A percentile compares a stretch with the other conserved stretches of the same genome.
Conservation (phyloP, 1,140 invertebrate genomes). For the Zaprionus davidi region DNA sequence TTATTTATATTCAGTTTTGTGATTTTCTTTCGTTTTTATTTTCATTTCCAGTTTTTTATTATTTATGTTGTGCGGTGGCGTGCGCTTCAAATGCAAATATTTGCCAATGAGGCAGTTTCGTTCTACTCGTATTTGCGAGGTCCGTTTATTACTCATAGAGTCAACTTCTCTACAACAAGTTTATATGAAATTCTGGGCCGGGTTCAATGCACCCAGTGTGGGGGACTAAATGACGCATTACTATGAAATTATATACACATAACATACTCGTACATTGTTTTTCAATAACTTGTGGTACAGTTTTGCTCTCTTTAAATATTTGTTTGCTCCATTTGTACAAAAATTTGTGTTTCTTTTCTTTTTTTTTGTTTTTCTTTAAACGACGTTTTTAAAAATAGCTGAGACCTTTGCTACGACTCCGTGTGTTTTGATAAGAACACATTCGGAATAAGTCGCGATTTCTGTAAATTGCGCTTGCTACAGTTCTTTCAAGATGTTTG, state of each 20-base stretch:
- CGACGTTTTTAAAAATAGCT: constrained; percentile 54
- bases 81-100: constrained; percentile 70
- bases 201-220: constrained; percentile 47
- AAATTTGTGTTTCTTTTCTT: constrained; percentile 13
- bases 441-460: not conserved
- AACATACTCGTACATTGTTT: too few relatives aligned
- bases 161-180: constrained; percentile 14
- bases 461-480: not conserved
- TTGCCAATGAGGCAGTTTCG: constrained; percentile 64
- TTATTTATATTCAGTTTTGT: constrained; percentile 13
- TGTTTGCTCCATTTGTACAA: constrained; percentile 46
- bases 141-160: constrained; percentile 67
- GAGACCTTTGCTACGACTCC: constrained; percentile 64
- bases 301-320: constrained; percentile 51
- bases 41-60: constrained; percentile 12
- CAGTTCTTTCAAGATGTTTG: too few relatives aligned
- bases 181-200: constrained; percentile 12
- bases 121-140: constrained; percentile 35
- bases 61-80: constrained; percentile 30
- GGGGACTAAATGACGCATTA: constrained; percentile 23
- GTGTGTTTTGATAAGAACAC: constrained; percentile 48
- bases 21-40: constrained; percentile 15
- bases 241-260: constrained; percentile 15
- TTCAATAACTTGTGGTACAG: constrained; percentile 37
- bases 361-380: not conserved